Percentiles rank a stretch among this genome's conserved stretches.
Evolutionary conservation across 2,888 invertebrate species (phyloP).

Genomic region (Dynastes hyllus): DNA sequence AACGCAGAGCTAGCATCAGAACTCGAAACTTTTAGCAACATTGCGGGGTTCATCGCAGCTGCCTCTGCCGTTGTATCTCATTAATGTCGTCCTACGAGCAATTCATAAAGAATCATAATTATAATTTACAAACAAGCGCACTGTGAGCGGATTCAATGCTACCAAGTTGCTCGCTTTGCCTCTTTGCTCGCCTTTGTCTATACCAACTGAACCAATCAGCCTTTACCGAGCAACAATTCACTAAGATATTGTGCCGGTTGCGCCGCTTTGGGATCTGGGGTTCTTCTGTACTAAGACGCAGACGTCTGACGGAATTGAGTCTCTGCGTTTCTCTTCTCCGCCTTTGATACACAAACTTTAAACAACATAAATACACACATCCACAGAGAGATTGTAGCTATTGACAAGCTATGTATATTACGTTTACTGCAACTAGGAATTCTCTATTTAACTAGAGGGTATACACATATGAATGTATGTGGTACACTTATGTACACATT

Average conservation of each 20-base stretch:
- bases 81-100: conserved; percentile 60
- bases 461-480: conserved; percentile 2
- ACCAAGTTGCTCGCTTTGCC: conserved; percentile 61
- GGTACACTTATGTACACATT: conserved; percentile 13
- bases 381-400: conserved; percentile 62
- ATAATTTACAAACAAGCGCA: conserved; percentile 58
- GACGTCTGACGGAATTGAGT: conserved; percentile 64
- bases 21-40: conserved; percentile 52
- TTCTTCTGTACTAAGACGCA: conserved; percentile 53
- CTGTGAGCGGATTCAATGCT: conserved; percentile 55
- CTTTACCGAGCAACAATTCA: conserved; percentile 62
- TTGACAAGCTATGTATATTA: conserved; percentile 56
- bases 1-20: conserved; percentile 40
- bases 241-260: conserved; percentile 59
- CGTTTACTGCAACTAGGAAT: conserved; percentile 54
- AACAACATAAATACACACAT: conserved; percentile 64
- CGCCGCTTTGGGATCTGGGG: conserved; percentile 41
- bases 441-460: conserved; percentile 29
- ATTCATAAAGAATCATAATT: conserved; percentile 63
- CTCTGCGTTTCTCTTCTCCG: conserved; percentile 49
- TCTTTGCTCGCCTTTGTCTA: conserved; percentile 63
- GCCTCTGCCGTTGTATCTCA: conserved; percentile 55
- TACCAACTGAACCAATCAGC: conserved; percentile 65
- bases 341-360: conserved; percentile 63
- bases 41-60: conserved; percentile 30